Evolutionary conservation across 2,113 vertebrate species (phyloP).

Genomic region (Tetrax tetrax): DNA sequence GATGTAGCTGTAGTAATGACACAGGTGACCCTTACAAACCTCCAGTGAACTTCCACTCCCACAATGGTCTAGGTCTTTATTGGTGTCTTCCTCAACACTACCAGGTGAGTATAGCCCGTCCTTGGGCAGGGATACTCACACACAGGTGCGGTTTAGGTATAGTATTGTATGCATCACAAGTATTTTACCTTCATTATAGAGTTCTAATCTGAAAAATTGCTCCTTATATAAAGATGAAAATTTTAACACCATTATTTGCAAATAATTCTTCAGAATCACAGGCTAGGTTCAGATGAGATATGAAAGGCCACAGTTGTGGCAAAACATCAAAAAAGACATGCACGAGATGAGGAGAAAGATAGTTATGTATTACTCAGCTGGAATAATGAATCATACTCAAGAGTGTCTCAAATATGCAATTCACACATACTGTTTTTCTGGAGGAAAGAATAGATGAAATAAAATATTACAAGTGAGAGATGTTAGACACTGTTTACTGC

Average conservation of each 20-base stretch:
- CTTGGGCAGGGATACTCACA: neutral
- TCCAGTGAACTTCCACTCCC: fast-evolving
- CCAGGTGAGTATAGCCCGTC: neutral
- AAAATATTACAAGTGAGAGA: neutral
- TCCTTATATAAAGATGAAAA: neutral
- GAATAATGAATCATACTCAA: neutral
- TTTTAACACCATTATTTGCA: neutral
- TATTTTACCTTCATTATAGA: neutral
- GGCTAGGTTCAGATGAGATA: neutral
- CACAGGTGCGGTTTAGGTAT: neutral
- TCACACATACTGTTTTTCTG: neutral
- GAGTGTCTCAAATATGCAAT: neutral
- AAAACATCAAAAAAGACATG: neutral
- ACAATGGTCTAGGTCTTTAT: neutral
- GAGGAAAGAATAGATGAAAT: neutral
- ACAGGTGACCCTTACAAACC: neutral
- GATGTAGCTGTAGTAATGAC: neutral
- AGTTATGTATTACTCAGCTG: neutral
- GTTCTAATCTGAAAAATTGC: neutral
- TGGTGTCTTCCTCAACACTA: neutral
- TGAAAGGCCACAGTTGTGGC: neutral
- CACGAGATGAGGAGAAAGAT: neutral
- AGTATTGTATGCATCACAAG: neutral
- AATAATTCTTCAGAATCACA: neutral
- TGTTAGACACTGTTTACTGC: neutral